Base-by-base conservation (phyloP, 2,797 vertebrate species). In the Malacoctenus gilli region DNA sequence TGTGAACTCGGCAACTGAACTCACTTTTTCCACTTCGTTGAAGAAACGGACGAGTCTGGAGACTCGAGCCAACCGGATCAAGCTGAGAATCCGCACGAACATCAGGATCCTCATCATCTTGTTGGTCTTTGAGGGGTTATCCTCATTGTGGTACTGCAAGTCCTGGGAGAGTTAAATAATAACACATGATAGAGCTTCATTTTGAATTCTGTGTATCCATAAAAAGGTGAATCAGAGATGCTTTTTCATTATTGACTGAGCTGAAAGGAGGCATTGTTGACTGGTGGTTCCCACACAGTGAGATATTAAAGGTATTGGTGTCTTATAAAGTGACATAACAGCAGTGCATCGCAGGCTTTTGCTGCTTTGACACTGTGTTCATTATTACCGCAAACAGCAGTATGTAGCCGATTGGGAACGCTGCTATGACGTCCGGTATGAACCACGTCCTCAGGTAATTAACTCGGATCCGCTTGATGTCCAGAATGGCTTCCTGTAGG, bases 371-470 rank as follows among this genome's bases (percentile, higher is more conserved):
- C 14, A 61, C n/a, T n/a, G 9, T 37, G 14, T 35, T 62, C 39
- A 39, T 63, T 59, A 65, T 87, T 90, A 93, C 91, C 82, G 89
- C 89, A 82, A 93, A 89, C 50, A 92, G 80, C 37, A 93, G 76
- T 12, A 93, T 91, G 84, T 91, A 93, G 58, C 92, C 92, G 5
- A 92, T 91, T 6, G 92, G 92, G 77, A 93, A 92, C 4, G 91
- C 91, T 31, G 91, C 91, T 12, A 92, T 90, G 48, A 92, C 60
- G 31, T 93, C 92, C 2, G 90, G 89, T 58, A 93, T 75, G 87
- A 93, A 91, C 91, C 92, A 93, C 7, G 89, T 86, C 85, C 88
- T 90, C 66, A 93, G 83, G 86, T 93, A 93, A 38, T 58, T 81
- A 46, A 85, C 72, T 35, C 90, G 81, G 62, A 93, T 93, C 73